phyloP scores from a whole-genome alignment of 2,113 vertebrate species.

The Phalacrocorax aristotelis region DNA sequence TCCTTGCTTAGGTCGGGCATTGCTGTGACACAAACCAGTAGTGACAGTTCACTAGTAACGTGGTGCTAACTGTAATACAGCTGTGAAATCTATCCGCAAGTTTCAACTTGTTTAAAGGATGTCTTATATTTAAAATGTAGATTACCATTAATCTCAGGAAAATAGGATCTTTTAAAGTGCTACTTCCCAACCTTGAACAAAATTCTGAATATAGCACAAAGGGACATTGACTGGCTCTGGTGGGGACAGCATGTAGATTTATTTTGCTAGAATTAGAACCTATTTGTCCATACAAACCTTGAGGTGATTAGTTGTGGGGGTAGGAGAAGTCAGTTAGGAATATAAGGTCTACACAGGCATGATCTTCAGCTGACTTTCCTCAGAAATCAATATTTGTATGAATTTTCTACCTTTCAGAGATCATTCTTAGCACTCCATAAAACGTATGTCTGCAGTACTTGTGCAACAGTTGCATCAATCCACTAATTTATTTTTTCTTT shows the following conservation, averaged over 20 bases:
- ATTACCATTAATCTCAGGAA: not conserved
- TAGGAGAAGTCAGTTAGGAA: not conserved
- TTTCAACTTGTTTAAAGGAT: not conserved
- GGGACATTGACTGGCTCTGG: not conserved
- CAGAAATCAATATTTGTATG: not conserved
- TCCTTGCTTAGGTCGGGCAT: not conserved
- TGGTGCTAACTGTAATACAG: not conserved
- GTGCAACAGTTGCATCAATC: not conserved
- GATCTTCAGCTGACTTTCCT: not conserved
- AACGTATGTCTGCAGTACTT: not conserved
- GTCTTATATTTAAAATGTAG: not conserved
- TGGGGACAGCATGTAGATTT: not conserved
- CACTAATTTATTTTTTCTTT: not conserved
- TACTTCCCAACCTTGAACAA: not conserved
- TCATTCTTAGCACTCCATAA: not conserved
- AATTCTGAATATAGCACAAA: not conserved
- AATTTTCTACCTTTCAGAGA: not conserved
- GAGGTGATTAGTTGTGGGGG: not conserved
- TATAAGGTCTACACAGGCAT: not conserved
- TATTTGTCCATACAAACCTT: not conserved
- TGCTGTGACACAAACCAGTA: not conserved
- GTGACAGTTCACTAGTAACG: not conserved
- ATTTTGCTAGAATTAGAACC: not conserved
- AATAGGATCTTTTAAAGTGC: not conserved
- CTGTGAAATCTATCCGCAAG: not conserved